Base-by-base conservation (phyloP, 2,113 vertebrate species). In the Oncorhynchus tshawytscha region DNA sequence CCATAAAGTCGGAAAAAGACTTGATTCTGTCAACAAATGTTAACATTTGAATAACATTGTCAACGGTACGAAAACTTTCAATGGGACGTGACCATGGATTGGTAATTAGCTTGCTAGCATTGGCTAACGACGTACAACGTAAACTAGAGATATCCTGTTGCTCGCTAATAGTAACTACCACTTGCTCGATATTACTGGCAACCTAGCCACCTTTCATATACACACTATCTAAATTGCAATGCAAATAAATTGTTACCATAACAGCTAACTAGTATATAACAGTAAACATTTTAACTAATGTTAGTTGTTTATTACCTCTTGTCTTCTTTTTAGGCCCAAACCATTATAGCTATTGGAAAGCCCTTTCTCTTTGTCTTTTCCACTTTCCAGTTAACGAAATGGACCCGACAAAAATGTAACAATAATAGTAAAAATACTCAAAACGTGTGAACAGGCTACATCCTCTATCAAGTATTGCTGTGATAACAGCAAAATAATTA, bases 291-390 rank as follows among this genome's bases (percentile, higher is more conserved):
- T 9, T 25, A n/a, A 25, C 39, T n/a, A 60, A 82, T 67, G 75
- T 62, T 20, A 45, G 39, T 27, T 51, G 71, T 13, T 67, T 62
- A 70, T 94, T 91, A 94, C 94, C 94, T 94, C 92, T 92, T 78
- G 85, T 94, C 94, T 92, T 90, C 92, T 87, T 89, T 88, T 94
- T 91, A 94, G 94, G 94, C 94, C 94, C 92, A 90, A 91, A 94
- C 91, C 94, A 94, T 94, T 89, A 90, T 93, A 91, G 93, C 92
- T 92, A 84, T 86, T 90, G 89, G 89, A 90, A 91, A 92, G 92
- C 92, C 92, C 85, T 88, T 92, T 93, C 91, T 89, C 94, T 94
- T 94, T 94, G 93, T 94, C 93, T 94, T 90, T 90, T 90, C 86
- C 89, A 91, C 89, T 92, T 81, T 92, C 88, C 91, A 92, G 86